Evolutionary conservation across 2,113 vertebrate genomes (phyloP), one percentile per base, ranked within the genome.

Genomic region (Psittacus erithacus): DNA sequence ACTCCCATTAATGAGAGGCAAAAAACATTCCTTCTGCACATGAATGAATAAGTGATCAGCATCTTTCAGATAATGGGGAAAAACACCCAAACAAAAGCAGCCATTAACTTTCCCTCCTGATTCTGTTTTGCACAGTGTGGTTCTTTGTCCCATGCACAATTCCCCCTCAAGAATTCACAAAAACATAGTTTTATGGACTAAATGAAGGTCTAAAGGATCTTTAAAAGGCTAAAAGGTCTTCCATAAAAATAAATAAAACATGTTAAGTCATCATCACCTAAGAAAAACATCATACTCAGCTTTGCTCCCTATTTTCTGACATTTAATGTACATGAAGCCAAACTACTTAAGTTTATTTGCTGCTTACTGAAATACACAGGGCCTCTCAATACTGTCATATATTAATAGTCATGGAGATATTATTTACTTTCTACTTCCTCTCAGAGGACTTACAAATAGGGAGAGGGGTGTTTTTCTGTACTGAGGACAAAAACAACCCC

Each of bases 351-450:
- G 31, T 65, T 82, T 74, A 92, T 77, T 86, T 90, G 52, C 46
- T 86, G 53, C 43, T 75, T 53, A 70, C 41, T 63, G 59, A 79
- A 82, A 88, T 52, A 84, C 90, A 86, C 52, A 92, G 38, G 6
- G 15, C 19, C 35, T 92, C 50, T 74, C 64, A 29, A 39, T 49
- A 39, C n/a, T 77, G 38, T 35, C 49, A 67, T 39, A 77, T 20
- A 63, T 25, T 65, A 86, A 62, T 7, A 87, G 50, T 35, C n/a
- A 15, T 52, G 11, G 20, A 24, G 39, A 74, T 59, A 59, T 55
- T 88, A 82, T 67, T 93, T 81, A 90, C 59, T 78, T 86, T 86
- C 33, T n/a, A 52, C 12, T 67, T 90, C 64, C 50, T 90, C 53
- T 59, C 6, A 1, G 57, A 82, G n/a, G n/a, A 62, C 71, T 91